phyloP scores from a whole-genome alignment of 2,888 invertebrate species.

The Platerodrilus igneus region DNA sequence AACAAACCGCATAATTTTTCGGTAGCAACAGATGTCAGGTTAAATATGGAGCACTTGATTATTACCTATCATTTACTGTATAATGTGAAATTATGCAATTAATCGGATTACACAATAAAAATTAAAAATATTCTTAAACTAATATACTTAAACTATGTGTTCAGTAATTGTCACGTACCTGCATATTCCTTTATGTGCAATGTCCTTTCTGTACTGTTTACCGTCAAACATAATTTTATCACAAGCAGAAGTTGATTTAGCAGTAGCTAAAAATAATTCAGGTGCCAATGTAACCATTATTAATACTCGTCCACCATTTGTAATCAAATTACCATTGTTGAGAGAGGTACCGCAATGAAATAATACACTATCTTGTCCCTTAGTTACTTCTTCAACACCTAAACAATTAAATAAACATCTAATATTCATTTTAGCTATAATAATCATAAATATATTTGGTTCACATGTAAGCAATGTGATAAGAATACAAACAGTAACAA shows the following conservation, averaged over 20 bases:
- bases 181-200: constrained; percentile 80
- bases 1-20: too few species aligned
- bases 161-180: too few species aligned
- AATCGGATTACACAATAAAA: too few species aligned
- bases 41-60: too few species aligned
- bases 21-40: too few species aligned
- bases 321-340: constrained; percentile 54
- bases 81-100: too few species aligned
- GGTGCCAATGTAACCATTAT: constrained; percentile 68
- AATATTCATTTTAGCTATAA: not conserved
- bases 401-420: constrained; percentile 24
- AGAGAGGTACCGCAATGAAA: constrained; percentile 84
- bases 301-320: constrained; percentile 88
- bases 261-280: constrained; percentile 67
- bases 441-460: not conserved
- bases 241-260: constrained; percentile 68
- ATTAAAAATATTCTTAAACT: too few species aligned
- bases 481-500: too few species aligned
- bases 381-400: constrained; percentile 57
- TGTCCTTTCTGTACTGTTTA: constrained; percentile 82
- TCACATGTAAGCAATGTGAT: not conserved
- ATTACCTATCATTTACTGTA: too few species aligned
- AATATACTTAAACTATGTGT: too few species aligned
- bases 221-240: constrained; percentile 76
- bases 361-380: constrained; percentile 55